Base-by-base conservation (phyloP, 53 echinoderm and acorn worm genomes). In the Holothuria scabra region DNA sequence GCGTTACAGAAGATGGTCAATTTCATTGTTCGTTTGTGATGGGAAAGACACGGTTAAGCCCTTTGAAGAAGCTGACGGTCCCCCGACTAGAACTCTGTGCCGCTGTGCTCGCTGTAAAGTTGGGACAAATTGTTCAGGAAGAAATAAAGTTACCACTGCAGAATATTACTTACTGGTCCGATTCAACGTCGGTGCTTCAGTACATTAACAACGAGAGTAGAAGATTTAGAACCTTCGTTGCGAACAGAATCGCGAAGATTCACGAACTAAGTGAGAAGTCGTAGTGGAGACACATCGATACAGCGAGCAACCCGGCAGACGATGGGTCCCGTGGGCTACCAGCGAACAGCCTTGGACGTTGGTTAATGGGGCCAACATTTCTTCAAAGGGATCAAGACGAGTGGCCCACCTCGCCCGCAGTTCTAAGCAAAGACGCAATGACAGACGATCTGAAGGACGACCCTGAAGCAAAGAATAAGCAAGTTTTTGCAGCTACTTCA, bases 211-310 rank as follows among this genome's bases (percentile, higher is more conserved):
- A 85, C 78, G 85, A 89, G 35, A 85, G 89, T 61, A 80, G 71
- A 60, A 60, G 80, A 70, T 89, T 85, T 34, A 81, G 81, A 28
- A 89, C 89, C 31, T 89, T 89, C 28, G 89, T 89, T 35, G 89
- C 89, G 3, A 89, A 89, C 79, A 32, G 80, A 78, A 74, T 85
- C 38, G 74, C 82, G 6, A 81, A 65, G 66, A 90, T 90, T 59
- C 90, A 86, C 22, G 66, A 90, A 31, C 25, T 86, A 33, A 82
- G 83, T 48, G 71, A 89, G 0, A 61, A 26, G n/a, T 31, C 81
- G 30, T 49, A 85, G 64, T 85, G 89, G 89, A 89, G 81, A 60
- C 81, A 89, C 67, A 64, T 85, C 8, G 85, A 89, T 55, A 62
- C 85, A 0, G 11, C 48, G 44, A 85, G 35, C 41, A 90, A 90